Conservation (phyloP, 2,113 vertebrate species). For the Tragelaphus scriptus region DNA sequence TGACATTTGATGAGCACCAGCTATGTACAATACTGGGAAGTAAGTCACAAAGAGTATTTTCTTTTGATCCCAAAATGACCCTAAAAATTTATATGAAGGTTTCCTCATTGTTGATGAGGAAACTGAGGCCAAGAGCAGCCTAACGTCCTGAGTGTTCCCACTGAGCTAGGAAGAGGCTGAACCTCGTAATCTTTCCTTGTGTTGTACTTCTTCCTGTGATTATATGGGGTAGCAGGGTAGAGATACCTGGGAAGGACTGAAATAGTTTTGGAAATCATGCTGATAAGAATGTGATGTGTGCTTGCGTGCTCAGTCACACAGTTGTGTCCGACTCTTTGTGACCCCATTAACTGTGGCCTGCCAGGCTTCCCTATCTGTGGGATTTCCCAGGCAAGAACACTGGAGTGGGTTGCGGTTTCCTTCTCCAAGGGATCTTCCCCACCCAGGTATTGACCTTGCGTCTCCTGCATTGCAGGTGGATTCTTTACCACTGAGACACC, state of each 20-base stretch:
- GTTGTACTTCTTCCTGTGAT: neutral
- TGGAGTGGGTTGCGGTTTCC: neutral
- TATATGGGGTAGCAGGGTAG: neutral
- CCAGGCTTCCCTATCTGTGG: neutral
- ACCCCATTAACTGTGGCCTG: neutral
- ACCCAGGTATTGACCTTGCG: neutral
- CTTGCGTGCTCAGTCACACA: neutral
- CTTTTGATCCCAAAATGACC: neutral
- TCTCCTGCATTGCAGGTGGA: neutral
- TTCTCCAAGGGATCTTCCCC: neutral
- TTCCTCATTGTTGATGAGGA: neutral
- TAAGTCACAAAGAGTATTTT: neutral
- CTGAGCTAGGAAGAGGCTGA: neutral
- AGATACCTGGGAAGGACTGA: neutral
- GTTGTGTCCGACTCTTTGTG: neutral
- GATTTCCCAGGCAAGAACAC: neutral
- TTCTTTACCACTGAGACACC: neutral
- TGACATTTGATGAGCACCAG: neutral
- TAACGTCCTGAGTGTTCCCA: neutral
- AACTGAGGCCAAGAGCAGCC: neutral
- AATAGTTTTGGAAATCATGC: neutral
- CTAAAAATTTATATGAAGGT: neutral
- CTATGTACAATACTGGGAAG: neutral
- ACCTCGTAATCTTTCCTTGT: neutral
- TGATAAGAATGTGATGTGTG: neutral